phyloP scores from a whole-genome alignment of 2,888 invertebrate genomes.

The Acrobasis suavella region DNA sequence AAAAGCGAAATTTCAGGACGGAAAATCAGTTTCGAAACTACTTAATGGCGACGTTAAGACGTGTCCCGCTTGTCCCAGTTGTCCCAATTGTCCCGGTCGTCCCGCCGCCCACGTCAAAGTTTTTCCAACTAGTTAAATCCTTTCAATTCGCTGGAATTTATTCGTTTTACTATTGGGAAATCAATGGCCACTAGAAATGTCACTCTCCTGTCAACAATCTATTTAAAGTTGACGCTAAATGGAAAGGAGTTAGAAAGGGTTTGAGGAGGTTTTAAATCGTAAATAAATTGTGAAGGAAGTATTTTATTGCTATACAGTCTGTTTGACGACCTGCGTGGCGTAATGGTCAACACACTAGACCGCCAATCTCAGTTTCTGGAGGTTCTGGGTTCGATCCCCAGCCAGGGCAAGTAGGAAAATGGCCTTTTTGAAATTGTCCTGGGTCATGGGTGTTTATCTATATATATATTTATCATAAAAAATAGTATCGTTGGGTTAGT shows the following conservation, averaged over 20 bases:
- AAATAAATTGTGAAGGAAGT: not conserved
- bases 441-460: too few relatives aligned
- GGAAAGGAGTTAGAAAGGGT: constrained; percentile 13
- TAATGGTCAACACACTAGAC: too few relatives aligned
- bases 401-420: too few relatives aligned
- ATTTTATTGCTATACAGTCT: too few relatives aligned
- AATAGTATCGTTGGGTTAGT: too few relatives aligned
- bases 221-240: constrained; percentile 21
- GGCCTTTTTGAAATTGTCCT: too few relatives aligned
- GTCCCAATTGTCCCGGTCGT: constrained; percentile 18
- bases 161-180: constrained; percentile 51
- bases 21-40: constrained; percentile 34
- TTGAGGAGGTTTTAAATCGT: constrained; percentile 7
- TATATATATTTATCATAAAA: too few relatives aligned
- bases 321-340: too few relatives aligned
- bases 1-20: constrained; percentile 9
- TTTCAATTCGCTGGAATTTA: constrained; percentile 45
- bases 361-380: too few relatives aligned
- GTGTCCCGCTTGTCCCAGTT: constrained; percentile 20
- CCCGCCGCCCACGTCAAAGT: constrained; percentile 44
- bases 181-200: constrained; percentile 38
- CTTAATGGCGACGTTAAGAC: constrained; percentile 43
- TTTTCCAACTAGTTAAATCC: constrained; percentile 53
- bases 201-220: constrained; percentile 28
- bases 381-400: too few relatives aligned